Conservation (phyloP, 2,888 invertebrate species). For the Thysanoteuthis rhombus region DNA sequence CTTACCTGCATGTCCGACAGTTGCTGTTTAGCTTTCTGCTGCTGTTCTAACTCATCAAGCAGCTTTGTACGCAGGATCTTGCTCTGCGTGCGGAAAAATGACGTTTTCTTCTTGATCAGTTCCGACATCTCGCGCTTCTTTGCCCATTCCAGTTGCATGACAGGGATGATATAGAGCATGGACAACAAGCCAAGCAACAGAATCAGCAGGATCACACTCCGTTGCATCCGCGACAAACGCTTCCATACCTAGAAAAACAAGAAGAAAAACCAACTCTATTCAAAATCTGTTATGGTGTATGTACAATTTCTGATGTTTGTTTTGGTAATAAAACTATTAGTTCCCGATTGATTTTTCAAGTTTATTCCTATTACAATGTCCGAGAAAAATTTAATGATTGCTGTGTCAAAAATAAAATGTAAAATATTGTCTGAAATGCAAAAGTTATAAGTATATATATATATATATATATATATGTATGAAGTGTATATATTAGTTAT, state of each 20-base stretch:
- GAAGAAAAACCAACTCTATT: not conserved
- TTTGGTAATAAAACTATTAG: too few relatives aligned
- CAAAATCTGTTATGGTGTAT: too few relatives aligned
- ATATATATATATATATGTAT: too few relatives aligned
- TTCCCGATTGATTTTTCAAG: too few relatives aligned
- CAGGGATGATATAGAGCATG: constrained; percentile 53
- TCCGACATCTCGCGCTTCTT: constrained; percentile 34
- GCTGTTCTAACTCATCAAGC: constrained; percentile 13
- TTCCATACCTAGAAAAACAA: constrained; percentile 58
- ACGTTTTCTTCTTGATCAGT: constrained; percentile 18
- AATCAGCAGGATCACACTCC: constrained; percentile 54
- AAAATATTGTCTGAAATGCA: too few relatives aligned
- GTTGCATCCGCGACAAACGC: constrained; percentile 62
- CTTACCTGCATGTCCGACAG: not conserved
- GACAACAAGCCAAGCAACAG: constrained; percentile 50
- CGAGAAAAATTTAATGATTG: too few relatives aligned
- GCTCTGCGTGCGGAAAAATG: constrained; percentile 13
- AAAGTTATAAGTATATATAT: too few relatives aligned
- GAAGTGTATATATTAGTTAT: too few relatives aligned
- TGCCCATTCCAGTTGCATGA: constrained; percentile 43
- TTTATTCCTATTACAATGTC: too few relatives aligned
- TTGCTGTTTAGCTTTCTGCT: constrained; percentile 12
- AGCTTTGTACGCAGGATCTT: constrained; percentile 12
- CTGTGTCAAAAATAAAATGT: too few relatives aligned
- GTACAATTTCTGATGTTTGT: too few relatives aligned